A percentile compares a stretch with the other conserved stretches of the same genome.
phyloP scores from a whole-genome alignment of 2,888 invertebrate species.

The Torymus aiolomorphi region DNA sequence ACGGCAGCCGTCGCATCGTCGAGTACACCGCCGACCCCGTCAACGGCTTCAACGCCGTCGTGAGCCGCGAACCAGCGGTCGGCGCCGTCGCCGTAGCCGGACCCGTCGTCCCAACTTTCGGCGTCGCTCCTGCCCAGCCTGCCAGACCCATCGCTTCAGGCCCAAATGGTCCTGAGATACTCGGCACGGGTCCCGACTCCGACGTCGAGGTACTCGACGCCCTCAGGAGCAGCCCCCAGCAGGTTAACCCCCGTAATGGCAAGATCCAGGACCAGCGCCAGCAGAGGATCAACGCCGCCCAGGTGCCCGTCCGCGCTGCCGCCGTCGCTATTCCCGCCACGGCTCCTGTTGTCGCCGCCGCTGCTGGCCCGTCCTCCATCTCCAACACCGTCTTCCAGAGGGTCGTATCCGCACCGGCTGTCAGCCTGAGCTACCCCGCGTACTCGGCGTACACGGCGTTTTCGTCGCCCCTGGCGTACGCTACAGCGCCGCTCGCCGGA shows the following conservation, averaged over 20 bases:
- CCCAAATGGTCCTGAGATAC: constrained; percentile 56
- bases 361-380: constrained; percentile 24
- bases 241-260: too few species aligned
- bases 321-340: constrained; percentile 46
- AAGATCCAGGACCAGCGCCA: constrained; percentile 33
- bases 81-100: constrained; percentile 56
- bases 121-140: constrained; percentile 7
- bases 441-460: constrained; percentile 69
- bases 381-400: constrained; percentile 55
- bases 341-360: constrained; percentile 48
- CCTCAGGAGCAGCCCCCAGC: too few species aligned
- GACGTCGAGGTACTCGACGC: constrained; percentile 73
- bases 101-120: not conserved
- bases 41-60: constrained; percentile 67
- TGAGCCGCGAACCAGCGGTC: constrained; percentile 68
- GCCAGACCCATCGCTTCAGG: constrained; percentile 16
- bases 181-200: constrained; percentile 70
- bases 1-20: constrained; percentile 67
- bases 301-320: constrained; percentile 61
- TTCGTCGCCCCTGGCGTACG: constrained; percentile 69
- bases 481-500: constrained; percentile 64
- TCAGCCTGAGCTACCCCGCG: constrained; percentile 64
- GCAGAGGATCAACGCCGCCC: constrained; percentile 24
- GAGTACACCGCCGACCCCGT: constrained; percentile 63
- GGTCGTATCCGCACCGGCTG: constrained; percentile 60